Conservation (phyloP, 1,140 invertebrate species). For the Brachionus plicatilis region DNA sequence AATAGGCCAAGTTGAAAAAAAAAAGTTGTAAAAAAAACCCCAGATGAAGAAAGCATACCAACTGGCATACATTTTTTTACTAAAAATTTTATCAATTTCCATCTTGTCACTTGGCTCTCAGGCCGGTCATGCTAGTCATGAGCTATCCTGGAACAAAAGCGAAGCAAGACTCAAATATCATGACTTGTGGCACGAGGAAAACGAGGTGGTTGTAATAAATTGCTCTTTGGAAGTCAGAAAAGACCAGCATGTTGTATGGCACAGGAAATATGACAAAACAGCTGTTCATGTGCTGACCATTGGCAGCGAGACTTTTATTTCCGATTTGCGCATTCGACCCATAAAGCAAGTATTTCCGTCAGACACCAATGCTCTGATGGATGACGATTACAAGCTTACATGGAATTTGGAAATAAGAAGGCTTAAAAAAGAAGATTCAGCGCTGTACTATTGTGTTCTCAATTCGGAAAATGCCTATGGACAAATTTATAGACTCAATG, state of each 20-base stretch:
- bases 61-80: background rate
- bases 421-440: background rate
- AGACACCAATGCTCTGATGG: background rate
- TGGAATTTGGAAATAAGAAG: constrained; percentile 38
- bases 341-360: background rate
- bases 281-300: constrained; percentile 36
- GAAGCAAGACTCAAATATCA: background rate
- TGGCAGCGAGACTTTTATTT: constrained; percentile 38
- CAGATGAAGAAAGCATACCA: background rate
- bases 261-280: constrained; percentile 35
- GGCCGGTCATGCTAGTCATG: background rate
- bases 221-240: constrained; percentile 23
- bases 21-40: background rate
- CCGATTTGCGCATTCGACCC: constrained; percentile 19
- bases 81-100: background rate
- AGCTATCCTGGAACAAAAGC: background rate
- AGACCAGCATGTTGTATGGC: constrained; percentile 37
- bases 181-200: constrained; percentile 12
- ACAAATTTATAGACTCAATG: constrained; percentile 38
- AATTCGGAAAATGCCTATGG: constrained; percentile 38
- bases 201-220: background rate
- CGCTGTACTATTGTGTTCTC: constrained; percentile 34
- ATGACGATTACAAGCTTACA: constrained; percentile 1
- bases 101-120: background rate
- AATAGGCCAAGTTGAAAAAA: background rate